phyloP scores from a whole-genome alignment of 2,888 invertebrate genomes.

The Myopa tessellatipennis region DNA sequence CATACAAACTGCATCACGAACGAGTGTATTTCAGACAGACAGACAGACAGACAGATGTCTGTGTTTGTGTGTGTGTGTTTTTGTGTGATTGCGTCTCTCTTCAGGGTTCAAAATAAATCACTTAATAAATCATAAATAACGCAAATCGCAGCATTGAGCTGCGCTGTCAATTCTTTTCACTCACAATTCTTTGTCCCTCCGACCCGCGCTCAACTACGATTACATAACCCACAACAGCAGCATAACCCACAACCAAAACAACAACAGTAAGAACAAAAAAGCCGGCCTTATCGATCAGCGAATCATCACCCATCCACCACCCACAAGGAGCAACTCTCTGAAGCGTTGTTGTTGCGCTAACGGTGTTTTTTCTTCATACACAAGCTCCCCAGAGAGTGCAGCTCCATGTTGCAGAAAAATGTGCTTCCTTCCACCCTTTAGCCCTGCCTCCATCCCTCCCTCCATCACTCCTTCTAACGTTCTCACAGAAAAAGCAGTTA shows the following conservation, averaged over 20 bases:
- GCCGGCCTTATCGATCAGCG: no score
- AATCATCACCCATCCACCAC: no score
- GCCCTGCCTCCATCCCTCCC: neutral
- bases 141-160: constrained; percentile 58
- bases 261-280: neutral
- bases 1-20: neutral
- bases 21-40: no score
- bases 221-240: neutral
- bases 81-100: neutral
- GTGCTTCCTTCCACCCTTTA: neutral
- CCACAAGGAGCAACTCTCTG: no score
- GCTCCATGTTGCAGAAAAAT: no score
- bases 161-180: constrained; percentile 27
- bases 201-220: no score
- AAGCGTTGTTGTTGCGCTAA: no score
- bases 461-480: neutral
- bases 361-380: no score
- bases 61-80: neutral
- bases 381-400: no score
- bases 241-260: neutral
- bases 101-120: constrained; percentile 41
- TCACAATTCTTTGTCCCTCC: neutral
- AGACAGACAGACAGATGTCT: neutral
- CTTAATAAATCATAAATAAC: constrained; percentile 60
- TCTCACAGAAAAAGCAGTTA: neutral